A percentile compares a stretch with the other conserved stretches of the same genome.
phyloP scores from a whole-genome alignment of 2,113 vertebrate genomes.

The Fukomys damarensis region DNA sequence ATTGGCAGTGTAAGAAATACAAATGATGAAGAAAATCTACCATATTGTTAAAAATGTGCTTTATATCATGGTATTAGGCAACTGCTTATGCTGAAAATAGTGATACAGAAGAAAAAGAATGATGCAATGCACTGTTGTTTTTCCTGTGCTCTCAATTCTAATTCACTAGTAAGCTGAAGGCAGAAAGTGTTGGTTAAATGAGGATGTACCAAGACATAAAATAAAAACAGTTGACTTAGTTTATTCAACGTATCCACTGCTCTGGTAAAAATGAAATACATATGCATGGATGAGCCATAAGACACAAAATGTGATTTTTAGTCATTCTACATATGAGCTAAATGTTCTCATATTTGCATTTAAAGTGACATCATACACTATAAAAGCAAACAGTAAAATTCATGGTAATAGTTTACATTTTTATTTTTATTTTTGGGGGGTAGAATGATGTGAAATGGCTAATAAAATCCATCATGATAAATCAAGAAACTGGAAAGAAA shows the following conservation, averaged over 20 bases:
- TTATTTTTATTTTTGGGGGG: background rate
- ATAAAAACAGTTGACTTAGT: background rate
- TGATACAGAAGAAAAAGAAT: slow-evolving; percentile 34
- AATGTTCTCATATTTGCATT: background rate
- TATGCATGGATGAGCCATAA: background rate
- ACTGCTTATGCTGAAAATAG: background rate
- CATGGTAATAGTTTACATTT: background rate
- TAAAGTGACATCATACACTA: background rate
- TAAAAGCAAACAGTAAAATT: slow-evolving; percentile 27
- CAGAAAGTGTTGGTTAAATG: background rate
- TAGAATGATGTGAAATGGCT: background rate
- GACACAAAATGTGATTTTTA: slow-evolving; percentile 42
- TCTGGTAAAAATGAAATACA: slow-evolving; percentile 25
- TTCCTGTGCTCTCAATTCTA: background rate
- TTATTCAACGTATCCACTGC: background rate
- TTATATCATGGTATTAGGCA: background rate
- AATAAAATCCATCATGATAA: background rate
- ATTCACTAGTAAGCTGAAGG: background rate
- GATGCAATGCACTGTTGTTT: background rate
- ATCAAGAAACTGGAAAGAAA: background rate
- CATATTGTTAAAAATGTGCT: background rate
- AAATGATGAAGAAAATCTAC: background rate
- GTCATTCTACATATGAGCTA: background rate
- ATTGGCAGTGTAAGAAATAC: background rate
- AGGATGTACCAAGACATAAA: background rate